Conservation (phyloP, 2,113 vertebrate species). For the Lonchura striata region DNA sequence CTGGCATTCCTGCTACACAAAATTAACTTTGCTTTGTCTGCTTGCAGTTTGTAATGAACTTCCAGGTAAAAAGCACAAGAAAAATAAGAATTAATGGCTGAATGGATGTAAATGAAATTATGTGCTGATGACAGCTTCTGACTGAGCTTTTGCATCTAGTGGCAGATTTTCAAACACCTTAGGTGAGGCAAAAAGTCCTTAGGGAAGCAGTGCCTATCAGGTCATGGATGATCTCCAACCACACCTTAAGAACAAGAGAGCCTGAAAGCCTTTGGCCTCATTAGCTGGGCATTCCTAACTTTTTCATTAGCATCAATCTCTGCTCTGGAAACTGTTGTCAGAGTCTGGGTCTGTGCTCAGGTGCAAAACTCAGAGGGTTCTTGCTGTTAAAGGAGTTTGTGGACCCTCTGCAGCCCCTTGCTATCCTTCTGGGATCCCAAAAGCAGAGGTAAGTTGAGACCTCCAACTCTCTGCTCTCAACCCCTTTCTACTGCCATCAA, state of each 20-base stretch:
- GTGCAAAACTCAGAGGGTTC: not conserved
- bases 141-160: not conserved
- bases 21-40: not conserved
- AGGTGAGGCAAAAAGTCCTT: not conserved
- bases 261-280: not conserved
- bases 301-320: not conserved
- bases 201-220: not conserved
- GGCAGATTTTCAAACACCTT: not conserved
- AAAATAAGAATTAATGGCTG: not conserved
- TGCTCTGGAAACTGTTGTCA: not conserved
- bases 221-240: not conserved
- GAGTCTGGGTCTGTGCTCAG: not conserved
- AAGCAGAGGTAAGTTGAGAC: not conserved
- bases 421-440: not conserved
- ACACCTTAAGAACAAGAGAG: not conserved
- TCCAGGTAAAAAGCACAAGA: not conserved
- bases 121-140: not conserved
- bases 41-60: not conserved
- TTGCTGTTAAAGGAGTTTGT: not conserved
- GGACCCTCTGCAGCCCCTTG: not conserved
- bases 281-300: not conserved
- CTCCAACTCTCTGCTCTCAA: not conserved
- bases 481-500: not conserved
- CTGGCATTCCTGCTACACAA: not conserved
- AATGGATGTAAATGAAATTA: not conserved